These are phyloP conservation scores for Rhaphigaster nebulosa DNA, from an alignment of 2,888 invertebrate species.

Conservation along the genomic window DNA sequence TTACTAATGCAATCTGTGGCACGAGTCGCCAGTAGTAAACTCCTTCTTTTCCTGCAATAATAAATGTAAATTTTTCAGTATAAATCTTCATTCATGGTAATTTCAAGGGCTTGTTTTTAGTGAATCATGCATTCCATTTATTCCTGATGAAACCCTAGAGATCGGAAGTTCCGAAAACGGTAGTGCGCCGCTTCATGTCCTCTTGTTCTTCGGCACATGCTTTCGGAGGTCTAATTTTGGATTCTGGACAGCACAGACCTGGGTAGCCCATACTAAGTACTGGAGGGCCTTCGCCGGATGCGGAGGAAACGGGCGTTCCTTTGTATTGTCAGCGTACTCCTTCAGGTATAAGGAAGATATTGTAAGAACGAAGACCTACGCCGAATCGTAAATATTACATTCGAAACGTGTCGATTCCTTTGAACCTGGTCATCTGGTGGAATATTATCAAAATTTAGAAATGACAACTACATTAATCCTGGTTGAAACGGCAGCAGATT, in stretches of 20 bases:
- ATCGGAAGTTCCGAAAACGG: constrained; percentile 18
- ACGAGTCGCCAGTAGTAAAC: neutral
- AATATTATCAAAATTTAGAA: neutral
- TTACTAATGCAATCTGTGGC: neutral
- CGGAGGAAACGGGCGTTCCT: constrained; percentile 32
- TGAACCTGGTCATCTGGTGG: neutral
- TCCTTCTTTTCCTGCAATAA: no score
- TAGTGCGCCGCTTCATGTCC: constrained; percentile 10
- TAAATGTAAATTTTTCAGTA: neutral
- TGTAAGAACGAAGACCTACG: neutral
- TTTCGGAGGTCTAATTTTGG: neutral
- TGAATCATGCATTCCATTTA: neutral
- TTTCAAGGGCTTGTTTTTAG: neutral
- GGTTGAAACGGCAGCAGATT: no score
- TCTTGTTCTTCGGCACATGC: constrained; percentile 5
- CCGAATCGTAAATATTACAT: neutral
- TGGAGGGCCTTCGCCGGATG: neutral
- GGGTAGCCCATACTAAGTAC: constrained; percentile 13
- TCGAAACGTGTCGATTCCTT: neutral
- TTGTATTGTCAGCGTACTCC: neutral
- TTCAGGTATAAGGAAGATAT: neutral
- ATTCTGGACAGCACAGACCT: neutral
- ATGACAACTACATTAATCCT: no score
- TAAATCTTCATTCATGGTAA: neutral
- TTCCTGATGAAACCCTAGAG: neutral